Evolutionary conservation across 1,140 invertebrate genomes (phyloP).

Genomic region (Chrysomallon squamiferum): DNA sequence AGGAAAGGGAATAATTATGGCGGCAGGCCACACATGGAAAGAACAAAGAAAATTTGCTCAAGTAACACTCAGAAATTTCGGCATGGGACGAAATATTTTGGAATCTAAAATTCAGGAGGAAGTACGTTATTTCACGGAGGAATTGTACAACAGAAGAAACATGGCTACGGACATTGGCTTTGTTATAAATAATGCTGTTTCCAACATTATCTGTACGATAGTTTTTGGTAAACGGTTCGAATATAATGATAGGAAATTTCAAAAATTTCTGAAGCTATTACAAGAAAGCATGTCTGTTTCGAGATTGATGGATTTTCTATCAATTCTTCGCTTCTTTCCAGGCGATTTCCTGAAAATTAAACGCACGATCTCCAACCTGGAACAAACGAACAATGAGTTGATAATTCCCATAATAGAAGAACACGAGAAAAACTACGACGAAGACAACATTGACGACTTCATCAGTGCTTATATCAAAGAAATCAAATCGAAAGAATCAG

Average conservation of each 20-base stretch:
- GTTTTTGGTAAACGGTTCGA: slow-evolving; percentile 76
- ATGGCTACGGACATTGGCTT: slow-evolving; percentile 17
- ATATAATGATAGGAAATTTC: slow-evolving; percentile 58
- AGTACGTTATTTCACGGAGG: slow-evolving; percentile 18
- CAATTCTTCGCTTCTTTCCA: slow-evolving; percentile 26
- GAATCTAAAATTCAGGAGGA: slow-evolving; percentile 73
- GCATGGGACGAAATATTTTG: slow-evolving; percentile 75
- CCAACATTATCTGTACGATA: slow-evolving; percentile 85
- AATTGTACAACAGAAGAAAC: slow-evolving; percentile 11
- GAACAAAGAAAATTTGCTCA: slow-evolving; percentile 80
- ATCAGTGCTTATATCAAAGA: slow-evolving; percentile 33
- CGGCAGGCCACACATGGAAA: slow-evolving; percentile 81
- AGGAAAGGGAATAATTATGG: background rate
- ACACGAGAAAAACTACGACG: slow-evolving; percentile 21
- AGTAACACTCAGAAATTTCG: slow-evolving; percentile 76
- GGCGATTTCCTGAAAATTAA: slow-evolving; percentile 33
- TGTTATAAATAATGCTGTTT: slow-evolving; percentile 15
- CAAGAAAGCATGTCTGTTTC: too few relatives aligned
- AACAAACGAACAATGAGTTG: background rate
- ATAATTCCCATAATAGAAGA: slow-evolving; percentile 2
- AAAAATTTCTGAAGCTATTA: slow-evolving; percentile 16
- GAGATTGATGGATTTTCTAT: slow-evolving; percentile 27
- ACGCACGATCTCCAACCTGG: slow-evolving; percentile 2
- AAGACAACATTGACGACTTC: slow-evolving; percentile 23
- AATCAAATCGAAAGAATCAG: slow-evolving; percentile 7